Conservation (phyloP, 2,888 invertebrate species). For the Agriotes lineatus region DNA sequence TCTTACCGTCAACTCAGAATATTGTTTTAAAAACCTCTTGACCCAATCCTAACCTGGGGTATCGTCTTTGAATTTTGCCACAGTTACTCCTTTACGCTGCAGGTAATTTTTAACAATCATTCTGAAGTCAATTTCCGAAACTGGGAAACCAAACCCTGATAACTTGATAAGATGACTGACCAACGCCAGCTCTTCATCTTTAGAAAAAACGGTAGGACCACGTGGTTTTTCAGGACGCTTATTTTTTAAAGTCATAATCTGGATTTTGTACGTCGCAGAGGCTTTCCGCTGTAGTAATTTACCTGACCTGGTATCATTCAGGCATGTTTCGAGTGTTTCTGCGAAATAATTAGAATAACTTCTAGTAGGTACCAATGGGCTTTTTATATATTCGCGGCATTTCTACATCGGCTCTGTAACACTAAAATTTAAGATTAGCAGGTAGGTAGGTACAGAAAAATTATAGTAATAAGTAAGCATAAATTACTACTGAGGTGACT, state of each 20-base stretch:
- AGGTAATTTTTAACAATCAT: constrained; percentile 2
- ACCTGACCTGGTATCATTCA: not conserved
- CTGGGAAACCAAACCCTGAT: not conserved
- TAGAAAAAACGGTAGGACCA: not conserved
- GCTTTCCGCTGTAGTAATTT: not conserved
- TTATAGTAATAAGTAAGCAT: no score
- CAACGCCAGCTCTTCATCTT: not conserved
- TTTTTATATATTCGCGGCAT: not conserved
- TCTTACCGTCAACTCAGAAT: no score
- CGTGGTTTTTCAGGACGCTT: not conserved
- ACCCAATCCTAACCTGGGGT: constrained; percentile 30
- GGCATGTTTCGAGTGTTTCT: not conserved
- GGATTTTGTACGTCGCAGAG: not conserved
- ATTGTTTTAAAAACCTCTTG: constrained; percentile 11
- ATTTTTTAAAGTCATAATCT: not conserved
- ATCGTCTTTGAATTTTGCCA: constrained; percentile 25
- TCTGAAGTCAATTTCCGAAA: not conserved
- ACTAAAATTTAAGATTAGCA: no score
- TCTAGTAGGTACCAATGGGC: not conserved
- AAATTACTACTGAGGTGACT: no score
- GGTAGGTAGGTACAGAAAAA: no score
- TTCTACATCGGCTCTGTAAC: not conserved
- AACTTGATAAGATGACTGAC: not conserved
- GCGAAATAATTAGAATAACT: constrained; percentile 1
- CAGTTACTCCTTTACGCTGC: not conserved